Evolutionary conservation across 1,140 invertebrate genomes (phyloP).

Genomic region (Drosophila bipectinata): DNA sequence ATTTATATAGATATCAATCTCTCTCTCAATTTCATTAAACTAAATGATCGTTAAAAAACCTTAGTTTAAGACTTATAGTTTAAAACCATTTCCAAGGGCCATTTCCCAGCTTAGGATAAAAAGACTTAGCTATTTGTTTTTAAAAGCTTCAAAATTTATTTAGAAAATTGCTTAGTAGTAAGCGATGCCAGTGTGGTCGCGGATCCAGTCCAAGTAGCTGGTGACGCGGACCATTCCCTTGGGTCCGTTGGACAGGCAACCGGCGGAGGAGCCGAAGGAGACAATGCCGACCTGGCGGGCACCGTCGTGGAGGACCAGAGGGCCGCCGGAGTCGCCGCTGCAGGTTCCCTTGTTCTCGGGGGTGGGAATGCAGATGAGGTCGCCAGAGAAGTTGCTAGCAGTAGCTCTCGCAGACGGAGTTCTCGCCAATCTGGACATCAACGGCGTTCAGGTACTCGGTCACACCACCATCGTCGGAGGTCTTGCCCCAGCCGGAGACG

Average conservation of each 20-base stretch:
- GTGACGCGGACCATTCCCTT: conserved; percentile 85
- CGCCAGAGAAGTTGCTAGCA: conserved; percentile 20
- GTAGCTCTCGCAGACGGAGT: conserved; percentile 21
- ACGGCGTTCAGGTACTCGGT: conserved; percentile 34
- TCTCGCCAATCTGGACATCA: conserved; percentile 34
- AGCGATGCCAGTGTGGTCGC: conserved; percentile 42
- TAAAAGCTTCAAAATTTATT: not conserved
- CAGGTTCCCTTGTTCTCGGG: conserved; percentile 55
- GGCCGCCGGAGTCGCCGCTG: conserved; percentile 85
- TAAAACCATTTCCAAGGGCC: no score
- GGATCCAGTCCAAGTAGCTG: conserved; percentile 85
- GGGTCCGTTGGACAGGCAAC: conserved; percentile 81
- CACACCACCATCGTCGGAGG: conserved; percentile 18
- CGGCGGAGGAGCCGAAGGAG: conserved; percentile 56
- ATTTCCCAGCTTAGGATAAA: not conserved
- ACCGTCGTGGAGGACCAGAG: conserved; percentile 83
- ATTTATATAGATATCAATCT: no score
- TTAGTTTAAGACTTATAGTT: no score
- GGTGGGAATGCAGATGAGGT: conserved; percentile 55
- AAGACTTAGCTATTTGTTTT: not conserved
- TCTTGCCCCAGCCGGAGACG: conserved; percentile 52
- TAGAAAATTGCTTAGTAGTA: conserved; percentile 31
- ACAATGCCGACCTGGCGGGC: conserved; percentile 84
- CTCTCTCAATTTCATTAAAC: no score
- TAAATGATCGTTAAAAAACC: no score